Evolutionary conservation across 2,888 invertebrate species (phyloP).

Genomic region (Erebia ligea): DNA sequence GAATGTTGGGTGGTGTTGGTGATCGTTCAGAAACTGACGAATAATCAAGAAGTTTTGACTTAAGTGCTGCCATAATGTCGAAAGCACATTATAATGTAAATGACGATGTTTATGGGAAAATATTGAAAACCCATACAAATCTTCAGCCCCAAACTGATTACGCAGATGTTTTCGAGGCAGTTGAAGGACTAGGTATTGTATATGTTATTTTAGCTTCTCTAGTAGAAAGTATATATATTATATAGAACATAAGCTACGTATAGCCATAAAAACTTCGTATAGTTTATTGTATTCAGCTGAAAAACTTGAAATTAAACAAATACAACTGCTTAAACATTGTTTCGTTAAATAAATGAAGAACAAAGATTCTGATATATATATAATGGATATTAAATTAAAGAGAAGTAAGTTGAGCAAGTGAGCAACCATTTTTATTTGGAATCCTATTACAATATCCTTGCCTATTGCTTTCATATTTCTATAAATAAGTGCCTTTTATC

Average conservation of each 20-base stretch:
- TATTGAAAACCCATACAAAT: slow-evolving; percentile 63
- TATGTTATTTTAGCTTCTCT: not conserved
- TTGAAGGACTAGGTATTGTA: slow-evolving; percentile 69
- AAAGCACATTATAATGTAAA: slow-evolving; percentile 73
- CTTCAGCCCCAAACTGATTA: slow-evolving; percentile 63
- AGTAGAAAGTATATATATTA: not conserved
- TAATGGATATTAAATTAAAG: too few relatives aligned
- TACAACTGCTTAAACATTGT: too few relatives aligned
- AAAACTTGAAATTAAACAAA: too few relatives aligned
- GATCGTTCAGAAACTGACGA: not conserved
- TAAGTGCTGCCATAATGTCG: slow-evolving; percentile 51
- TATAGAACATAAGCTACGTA: not conserved
- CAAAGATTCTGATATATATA: too few relatives aligned
- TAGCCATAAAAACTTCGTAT: not conserved
- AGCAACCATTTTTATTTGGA: too few relatives aligned
- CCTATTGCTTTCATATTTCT: not conserved
- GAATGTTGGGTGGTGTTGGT: slow-evolving; percentile 6
- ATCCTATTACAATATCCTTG: not conserved
- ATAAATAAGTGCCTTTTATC: not conserved
- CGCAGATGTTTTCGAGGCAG: slow-evolving; percentile 72
- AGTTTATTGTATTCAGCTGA: too few relatives aligned
- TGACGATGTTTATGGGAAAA: slow-evolving; percentile 75
- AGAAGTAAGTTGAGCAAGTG: too few relatives aligned
- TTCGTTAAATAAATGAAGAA: too few relatives aligned
- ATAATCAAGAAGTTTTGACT: slow-evolving; percentile 6